A percentile compares a stretch with the other conserved stretches of the same genome.
phyloP scores from a whole-genome alignment of 2,113 vertebrate species.

The Myiozetetes cayanensis region DNA sequence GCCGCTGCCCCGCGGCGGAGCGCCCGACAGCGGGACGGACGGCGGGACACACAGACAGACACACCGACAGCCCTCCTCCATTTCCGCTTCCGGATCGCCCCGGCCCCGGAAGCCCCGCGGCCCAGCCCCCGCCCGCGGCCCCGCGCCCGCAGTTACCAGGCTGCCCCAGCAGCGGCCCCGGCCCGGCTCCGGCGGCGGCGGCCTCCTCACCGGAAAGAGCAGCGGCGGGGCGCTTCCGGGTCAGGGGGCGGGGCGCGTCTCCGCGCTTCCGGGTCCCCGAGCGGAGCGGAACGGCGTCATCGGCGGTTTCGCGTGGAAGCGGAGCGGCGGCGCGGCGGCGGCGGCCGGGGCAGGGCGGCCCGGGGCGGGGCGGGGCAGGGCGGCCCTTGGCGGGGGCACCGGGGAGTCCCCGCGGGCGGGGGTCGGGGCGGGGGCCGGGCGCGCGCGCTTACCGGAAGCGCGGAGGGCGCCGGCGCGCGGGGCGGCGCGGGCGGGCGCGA shows the following conservation, averaged over 20 bases:
- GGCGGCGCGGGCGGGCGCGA: no score
- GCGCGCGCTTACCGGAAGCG: no score
- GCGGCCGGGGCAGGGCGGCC: no score
- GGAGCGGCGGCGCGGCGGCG: background rate
- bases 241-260: background rate
- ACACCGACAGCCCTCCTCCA: constrained; percentile 29
- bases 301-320: background rate
- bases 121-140: background rate
- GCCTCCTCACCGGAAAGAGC: constrained; percentile 59
- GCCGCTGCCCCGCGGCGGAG: background rate
- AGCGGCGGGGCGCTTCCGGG: constrained; percentile 27
- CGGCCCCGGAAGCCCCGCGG: constrained; percentile 43
- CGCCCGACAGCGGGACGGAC: constrained; percentile 1
- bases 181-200: constrained; percentile 21
- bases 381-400: no score
- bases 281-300: background rate
- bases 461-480: no score
- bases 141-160: constrained; percentile 13
- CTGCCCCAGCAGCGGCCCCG: constrained; percentile 43
- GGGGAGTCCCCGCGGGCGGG: no score
- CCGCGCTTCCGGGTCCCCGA: constrained; percentile 8
- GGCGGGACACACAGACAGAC: background rate
- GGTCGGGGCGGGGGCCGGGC: no score
- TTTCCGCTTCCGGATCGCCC: constrained; percentile 62
- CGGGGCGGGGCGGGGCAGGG: no score